These are phyloP conservation scores for Ctenosaura bakeri DNA, from an alignment of 2,797 vertebrate genomes.

Conservation along the genomic window DNA sequence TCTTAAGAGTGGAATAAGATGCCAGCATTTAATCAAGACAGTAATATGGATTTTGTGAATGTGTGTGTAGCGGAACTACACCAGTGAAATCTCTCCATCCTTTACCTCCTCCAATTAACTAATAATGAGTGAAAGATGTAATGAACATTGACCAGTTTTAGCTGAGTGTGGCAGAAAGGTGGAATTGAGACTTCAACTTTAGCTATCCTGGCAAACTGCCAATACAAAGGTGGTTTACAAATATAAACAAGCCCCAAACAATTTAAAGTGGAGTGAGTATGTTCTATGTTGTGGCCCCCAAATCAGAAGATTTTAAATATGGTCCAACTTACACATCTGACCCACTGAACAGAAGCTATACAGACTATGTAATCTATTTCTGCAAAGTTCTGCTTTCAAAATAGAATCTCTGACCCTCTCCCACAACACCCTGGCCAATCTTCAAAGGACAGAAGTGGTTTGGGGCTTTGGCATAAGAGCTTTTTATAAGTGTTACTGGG, in stretches of 20 bases:
- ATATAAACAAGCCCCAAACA: neutral
- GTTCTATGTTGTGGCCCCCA: neutral
- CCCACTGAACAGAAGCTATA: neutral
- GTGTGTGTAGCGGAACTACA: neutral
- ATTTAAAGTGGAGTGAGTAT: too few species aligned
- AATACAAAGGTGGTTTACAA: neutral
- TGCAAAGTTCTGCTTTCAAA: conserved; percentile 6
- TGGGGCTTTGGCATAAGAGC: neutral
- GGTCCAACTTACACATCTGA: neutral
- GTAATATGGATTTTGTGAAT: neutral
- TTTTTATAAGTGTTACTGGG: neutral
- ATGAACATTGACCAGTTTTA: neutral
- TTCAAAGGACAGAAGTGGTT: neutral
- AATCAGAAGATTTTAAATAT: neutral
- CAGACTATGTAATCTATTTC: neutral
- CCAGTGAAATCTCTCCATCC: neutral
- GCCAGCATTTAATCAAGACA: neutral
- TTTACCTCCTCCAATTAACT: too few species aligned
- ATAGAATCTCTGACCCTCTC: neutral
- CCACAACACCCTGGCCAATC: too few species aligned
- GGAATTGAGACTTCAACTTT: neutral
- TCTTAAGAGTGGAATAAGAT: too few species aligned
- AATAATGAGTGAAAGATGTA: neutral
- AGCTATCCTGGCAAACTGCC: neutral
- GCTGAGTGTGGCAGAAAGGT: neutral